A percentile compares a stretch with the other conserved stretches of the same genome.
Conservation (phyloP, 2,888 invertebrate genomes). For the Spisula subtruncata region DNA sequence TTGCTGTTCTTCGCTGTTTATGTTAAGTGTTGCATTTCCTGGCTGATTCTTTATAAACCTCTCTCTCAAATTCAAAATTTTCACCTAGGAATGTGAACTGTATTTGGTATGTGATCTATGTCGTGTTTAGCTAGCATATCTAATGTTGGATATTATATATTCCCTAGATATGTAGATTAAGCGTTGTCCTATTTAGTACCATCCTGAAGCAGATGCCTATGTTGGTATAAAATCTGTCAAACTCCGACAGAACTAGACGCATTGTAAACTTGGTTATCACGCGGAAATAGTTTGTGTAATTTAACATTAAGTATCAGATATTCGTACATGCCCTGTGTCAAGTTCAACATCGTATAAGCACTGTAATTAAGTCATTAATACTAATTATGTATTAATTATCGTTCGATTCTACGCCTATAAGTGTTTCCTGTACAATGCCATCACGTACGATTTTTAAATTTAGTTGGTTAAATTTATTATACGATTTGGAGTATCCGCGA, state of each 20-base stretch:
- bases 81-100: neutral
- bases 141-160: neutral
- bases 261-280: neutral
- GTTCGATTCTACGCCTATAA: neutral
- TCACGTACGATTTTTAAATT: no score
- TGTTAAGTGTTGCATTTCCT: no score
- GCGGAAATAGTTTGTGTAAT: neutral
- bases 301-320: neutral
- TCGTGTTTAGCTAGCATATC: neutral
- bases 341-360: neutral
- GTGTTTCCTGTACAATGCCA: no score
- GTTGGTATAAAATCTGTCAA: conserved; percentile 10
- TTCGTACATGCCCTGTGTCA: neutral
- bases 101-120: neutral
- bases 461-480: no score
- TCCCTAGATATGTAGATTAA: neutral
- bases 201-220: neutral
- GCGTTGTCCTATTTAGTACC: neutral
- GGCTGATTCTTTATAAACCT: no score
- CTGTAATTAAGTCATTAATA: neutral
- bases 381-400: neutral
- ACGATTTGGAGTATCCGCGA: neutral
- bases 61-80: neutral
- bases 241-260: neutral
- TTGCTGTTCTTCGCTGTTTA: no score